These are phyloP conservation scores for Cyclargus thomasi DNA, from an alignment of 1,140 invertebrate genomes.

Conservation along the genomic window DNA sequence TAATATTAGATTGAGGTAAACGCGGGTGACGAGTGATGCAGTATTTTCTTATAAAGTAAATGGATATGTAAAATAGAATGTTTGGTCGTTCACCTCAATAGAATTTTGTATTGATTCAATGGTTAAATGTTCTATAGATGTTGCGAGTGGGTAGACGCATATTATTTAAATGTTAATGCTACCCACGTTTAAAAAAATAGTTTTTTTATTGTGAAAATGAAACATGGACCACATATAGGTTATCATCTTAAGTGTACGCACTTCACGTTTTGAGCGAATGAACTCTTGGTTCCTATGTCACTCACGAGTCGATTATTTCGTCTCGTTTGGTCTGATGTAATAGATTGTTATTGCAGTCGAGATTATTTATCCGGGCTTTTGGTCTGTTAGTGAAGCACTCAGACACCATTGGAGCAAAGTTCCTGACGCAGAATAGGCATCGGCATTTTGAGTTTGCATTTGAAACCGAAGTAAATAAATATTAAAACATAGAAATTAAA, in stretches of 20 bases:
- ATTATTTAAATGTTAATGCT: neutral
- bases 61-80: neutral
- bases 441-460: neutral
- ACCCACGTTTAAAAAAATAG: constrained; percentile 6
- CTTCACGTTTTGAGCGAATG: neutral
- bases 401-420: neutral
- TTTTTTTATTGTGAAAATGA: constrained; percentile 7
- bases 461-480: neutral
- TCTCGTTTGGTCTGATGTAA: neutral
- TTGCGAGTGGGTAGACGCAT: neutral
- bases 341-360: constrained; percentile 5
- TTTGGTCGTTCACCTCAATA: neutral
- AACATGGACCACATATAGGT: neutral
- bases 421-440: neutral
- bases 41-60: neutral
- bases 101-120: constrained; percentile 5
- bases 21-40: neutral
- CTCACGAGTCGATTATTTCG: constrained; percentile 5
- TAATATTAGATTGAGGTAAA: constrained; percentile 8
- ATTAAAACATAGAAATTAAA: no score
- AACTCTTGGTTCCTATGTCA: constrained; percentile 11
- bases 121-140: constrained; percentile 11
- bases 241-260: neutral
- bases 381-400: neutral
- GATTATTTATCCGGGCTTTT: neutral